A percentile compares a stretch with the other conserved stretches of the same genome.
Conservation (phyloP, 2,888 invertebrate genomes). For the Adelognathus sp. region DNA sequence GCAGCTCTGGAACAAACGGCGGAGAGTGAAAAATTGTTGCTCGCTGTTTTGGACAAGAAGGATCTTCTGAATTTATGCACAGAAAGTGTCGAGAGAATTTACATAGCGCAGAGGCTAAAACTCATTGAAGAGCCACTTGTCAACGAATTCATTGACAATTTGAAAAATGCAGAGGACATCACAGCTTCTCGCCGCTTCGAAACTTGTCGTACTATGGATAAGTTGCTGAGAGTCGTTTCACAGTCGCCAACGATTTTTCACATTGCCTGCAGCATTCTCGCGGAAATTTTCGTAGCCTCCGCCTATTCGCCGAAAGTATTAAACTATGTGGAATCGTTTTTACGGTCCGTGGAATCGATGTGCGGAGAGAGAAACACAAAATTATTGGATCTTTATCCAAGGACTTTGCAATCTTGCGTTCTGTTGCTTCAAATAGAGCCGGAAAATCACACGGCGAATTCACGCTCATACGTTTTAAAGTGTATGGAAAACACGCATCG, state of each 20-base stretch:
- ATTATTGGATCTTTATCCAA: slow-evolving; percentile 74
- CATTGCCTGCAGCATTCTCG: slow-evolving; percentile 65
- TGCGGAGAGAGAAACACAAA: slow-evolving; percentile 63
- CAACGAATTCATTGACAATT: slow-evolving; percentile 58
- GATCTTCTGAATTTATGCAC: slow-evolving; percentile 58
- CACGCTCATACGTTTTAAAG: slow-evolving; percentile 64
- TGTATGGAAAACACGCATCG: slow-evolving; percentile 63
- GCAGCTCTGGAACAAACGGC: slow-evolving; percentile 59
- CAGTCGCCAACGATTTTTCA: slow-evolving; percentile 69
- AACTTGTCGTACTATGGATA: slow-evolving; percentile 24
- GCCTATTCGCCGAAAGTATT: slow-evolving; percentile 63
- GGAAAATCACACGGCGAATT: slow-evolving; percentile 63
- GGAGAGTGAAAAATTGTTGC: slow-evolving; percentile 64
- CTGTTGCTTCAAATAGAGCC: slow-evolving; percentile 71
- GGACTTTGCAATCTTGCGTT: slow-evolving; percentile 65
- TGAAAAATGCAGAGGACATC: slow-evolving; percentile 30
- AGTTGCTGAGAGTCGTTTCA: slow-evolving; percentile 61
- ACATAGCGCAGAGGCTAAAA: slow-evolving; percentile 62
- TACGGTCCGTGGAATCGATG: slow-evolving; percentile 57
- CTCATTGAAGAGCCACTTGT: slow-evolving; percentile 72
- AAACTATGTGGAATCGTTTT: slow-evolving; percentile 65
- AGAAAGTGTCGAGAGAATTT: slow-evolving; percentile 67
- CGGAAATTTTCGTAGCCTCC: slow-evolving; percentile 66
- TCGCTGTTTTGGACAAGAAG: slow-evolving; percentile 55
- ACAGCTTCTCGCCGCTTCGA: slow-evolving; percentile 14